Evolutionary conservation across 1,140 invertebrate species (phyloP), one percentile per base, ranked within the genome.

Genomic region (Medauroidea extradentata): DNA sequence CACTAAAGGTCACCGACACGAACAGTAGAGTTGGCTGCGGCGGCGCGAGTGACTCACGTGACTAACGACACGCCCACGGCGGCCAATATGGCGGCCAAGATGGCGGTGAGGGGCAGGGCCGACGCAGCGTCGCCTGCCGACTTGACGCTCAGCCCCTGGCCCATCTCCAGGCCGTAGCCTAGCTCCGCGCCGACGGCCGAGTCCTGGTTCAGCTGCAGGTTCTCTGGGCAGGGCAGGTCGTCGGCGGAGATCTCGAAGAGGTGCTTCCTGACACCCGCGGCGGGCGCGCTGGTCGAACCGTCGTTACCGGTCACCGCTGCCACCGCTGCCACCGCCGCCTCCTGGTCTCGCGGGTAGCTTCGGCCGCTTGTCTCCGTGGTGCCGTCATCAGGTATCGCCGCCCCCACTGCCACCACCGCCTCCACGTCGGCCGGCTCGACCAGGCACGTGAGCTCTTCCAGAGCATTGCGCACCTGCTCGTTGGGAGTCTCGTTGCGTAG

Each of bases 401-500:
- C 29, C 4, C 5, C 29, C 5, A 7, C 29, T 4, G 29, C 29
- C 29, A 34, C 29, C 29, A 34, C 29, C 24, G 25, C 46, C 58
- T 69, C 70, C 34, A 61, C 54, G 60, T 75, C 72, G 66, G 68
- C 70, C 50, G 60, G 72, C 55, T 85, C 84, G 67, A 87, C 76
- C 68, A 84, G 79, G 71, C 88, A 90, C 56, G 81, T 83, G 29
- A 88, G 77, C 42, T 83, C 77, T 44, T 87, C 83, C 43, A 90
- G 74, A 24, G 84, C 81, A 57, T 81, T 79, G 60, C 81, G 81
- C 56, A 89, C 81, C 65, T 81, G 81, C 57, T 77, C 73, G 68
- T 85, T 87, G 70, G 83, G 83, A 58, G 88, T 89, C 60, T 88
- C 85, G 71, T 88, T 88, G 61, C 81, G 81, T 56, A 91, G 72